These are phyloP conservation scores for Clarias laeviceps DNA, from an alignment of 2,797 vertebrate species.

Conservation along the genomic window DNA sequence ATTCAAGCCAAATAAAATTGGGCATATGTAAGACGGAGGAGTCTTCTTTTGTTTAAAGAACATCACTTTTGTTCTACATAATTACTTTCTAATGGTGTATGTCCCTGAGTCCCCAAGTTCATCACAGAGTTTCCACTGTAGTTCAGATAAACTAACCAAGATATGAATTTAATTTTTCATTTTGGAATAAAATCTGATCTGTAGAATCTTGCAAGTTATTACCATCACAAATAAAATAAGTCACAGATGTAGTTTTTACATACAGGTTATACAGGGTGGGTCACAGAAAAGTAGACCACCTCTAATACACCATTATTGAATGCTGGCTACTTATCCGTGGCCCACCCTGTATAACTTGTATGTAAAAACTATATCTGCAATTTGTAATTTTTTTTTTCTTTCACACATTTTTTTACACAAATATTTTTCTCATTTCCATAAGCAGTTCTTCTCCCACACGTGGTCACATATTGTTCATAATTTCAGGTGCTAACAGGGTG, in stretches of 20 bases:
- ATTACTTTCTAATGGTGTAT: not conserved
- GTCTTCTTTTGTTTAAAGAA: slow-evolving; percentile 1
- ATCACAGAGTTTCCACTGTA: slow-evolving; percentile 27
- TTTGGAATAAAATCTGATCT: not conserved
- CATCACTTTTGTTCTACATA: not conserved
- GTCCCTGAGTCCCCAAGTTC: slow-evolving; percentile 32
- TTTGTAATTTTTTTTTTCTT: not conserved
- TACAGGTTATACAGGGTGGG: not conserved
- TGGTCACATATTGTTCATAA: not conserved
- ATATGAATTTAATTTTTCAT: slow-evolving; percentile 7
- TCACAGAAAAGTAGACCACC: no score
- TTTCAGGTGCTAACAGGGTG: not conserved
- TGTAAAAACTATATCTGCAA: not conserved
- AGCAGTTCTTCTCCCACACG: not conserved
- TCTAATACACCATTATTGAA: no score
- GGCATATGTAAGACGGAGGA: not conserved
- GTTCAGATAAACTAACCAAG: slow-evolving; percentile 28
- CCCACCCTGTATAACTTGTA: not conserved
- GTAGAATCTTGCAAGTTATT: not conserved
- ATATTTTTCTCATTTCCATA: not conserved
- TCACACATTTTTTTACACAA: not conserved
- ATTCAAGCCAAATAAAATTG: not conserved
- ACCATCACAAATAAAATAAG: not conserved
- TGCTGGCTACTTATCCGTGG: no score
- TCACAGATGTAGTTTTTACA: not conserved